Evolutionary conservation across 2,113 vertebrate genomes (phyloP).

Genomic region (Elachura formosa): DNA sequence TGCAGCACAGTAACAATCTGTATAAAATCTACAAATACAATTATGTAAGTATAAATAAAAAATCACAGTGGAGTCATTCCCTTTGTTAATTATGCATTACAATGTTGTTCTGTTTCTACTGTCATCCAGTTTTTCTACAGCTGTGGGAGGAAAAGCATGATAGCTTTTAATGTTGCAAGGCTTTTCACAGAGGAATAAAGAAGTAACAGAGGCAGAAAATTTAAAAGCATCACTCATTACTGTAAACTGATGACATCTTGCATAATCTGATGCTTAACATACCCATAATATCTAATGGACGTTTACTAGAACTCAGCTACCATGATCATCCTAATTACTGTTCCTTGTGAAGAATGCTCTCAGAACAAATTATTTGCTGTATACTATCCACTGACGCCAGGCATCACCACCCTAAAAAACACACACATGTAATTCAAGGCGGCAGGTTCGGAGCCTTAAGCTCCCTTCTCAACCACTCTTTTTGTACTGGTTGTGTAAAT

Average conservation of each 20-base stretch:
- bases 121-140: not conserved
- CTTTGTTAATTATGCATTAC: not conserved
- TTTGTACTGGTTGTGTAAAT: not conserved
- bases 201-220: not conserved
- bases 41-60: not conserved
- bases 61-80: not conserved
- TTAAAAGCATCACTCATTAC: not conserved
- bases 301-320: not conserved
- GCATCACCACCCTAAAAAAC: not conserved
- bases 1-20: not conserved
- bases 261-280: not conserved
- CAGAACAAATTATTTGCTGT: not conserved
- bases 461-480: not conserved
- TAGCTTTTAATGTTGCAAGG: not conserved
- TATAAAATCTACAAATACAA: not conserved
- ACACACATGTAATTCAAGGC: not conserved
- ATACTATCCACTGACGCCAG: not conserved
- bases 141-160: not conserved
- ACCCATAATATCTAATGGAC: not conserved
- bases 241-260: not conserved
- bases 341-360: not conserved
- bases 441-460: not conserved
- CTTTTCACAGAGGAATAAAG: not conserved
- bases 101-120: not conserved
- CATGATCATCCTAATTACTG: not conserved